Base-by-base conservation (phyloP, 2,113 vertebrate genomes). In the Vidua macroura region DNA sequence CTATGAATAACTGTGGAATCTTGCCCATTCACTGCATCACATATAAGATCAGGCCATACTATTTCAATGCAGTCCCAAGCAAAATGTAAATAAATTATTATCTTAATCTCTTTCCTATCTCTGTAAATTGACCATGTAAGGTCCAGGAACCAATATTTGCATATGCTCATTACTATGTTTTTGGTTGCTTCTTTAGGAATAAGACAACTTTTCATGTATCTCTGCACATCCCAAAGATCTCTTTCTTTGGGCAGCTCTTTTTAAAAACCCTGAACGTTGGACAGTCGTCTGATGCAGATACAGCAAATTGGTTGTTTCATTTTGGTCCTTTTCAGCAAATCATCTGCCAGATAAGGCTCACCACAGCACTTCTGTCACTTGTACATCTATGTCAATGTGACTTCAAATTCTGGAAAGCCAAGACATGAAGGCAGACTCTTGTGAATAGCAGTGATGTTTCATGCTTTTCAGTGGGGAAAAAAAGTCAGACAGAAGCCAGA, bases 321-420 rank as follows among this genome's bases (percentile, higher is more conserved):
- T 94, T 91, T 75, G 22, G n/a, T 88, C 22, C 33, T 33, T 63
- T 83, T 86, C 59, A 93, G 31, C 55, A 88, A 74, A n/a, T 41
- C 41, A 37, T 52, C 31, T 90, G 80, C 52, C 86, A 90, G 74
- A 58, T 85, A 94, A 92, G 58, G 43, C 81, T 97, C 49, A 92
- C 75, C 72, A n/a, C 35, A 70, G 31, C 44, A 44, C 79, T 86
- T 77, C 60, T 81, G 85, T 97, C 79, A 60, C 72, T 90, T 77
- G 77, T 16, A 69, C 7, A 10, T 69, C 67, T 79, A 58, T 4
- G 3, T 73, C 83, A 83, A 44, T 37, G 8, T 49, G 81, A 80
- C 35, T 46, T 52, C 46, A 64, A 60, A 72, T 74, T 89, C 68
- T 95, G 52, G 80, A 96, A 96, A 93, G 13, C 6, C 6, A 15